Evolutionary conservation across 2,888 invertebrate species (phyloP).

Genomic region (Apodemia hepburni): DNA sequence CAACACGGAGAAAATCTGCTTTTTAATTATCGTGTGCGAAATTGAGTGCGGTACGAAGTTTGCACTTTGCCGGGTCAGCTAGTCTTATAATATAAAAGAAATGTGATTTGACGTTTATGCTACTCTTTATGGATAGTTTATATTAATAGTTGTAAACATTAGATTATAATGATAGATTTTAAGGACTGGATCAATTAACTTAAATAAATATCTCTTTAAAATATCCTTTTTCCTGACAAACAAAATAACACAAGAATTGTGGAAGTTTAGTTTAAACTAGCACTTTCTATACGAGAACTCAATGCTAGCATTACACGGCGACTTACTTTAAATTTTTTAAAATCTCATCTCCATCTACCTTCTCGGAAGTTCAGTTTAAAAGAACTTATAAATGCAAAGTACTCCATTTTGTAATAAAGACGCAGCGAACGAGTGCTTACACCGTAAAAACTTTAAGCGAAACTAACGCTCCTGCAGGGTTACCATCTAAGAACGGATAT

Average conservation of each 20-base stretch:
- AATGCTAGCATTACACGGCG: slow-evolving; percentile 14
- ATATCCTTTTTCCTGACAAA: not conserved
- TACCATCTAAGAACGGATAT: slow-evolving; percentile 9
- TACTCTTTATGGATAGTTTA: too few species aligned
- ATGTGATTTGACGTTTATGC: too few species aligned
- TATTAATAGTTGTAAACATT: too few species aligned
- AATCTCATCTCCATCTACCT: slow-evolving; percentile 35
- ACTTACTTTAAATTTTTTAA: slow-evolving; percentile 29
- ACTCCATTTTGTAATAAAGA: slow-evolving; percentile 49
- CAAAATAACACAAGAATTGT: not conserved
- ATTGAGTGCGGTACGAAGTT: too few species aligned
- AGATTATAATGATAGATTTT: too few species aligned
- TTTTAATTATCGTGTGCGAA: too few species aligned
- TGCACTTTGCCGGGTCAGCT: too few species aligned
- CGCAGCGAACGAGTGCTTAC: slow-evolving; percentile 45
- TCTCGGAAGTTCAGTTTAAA: slow-evolving; percentile 35
- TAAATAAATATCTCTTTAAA: not conserved
- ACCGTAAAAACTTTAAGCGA: slow-evolving; percentile 61
- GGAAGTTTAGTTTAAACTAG: slow-evolving; percentile 14
- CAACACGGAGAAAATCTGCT: too few species aligned
- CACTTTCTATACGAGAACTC: slow-evolving; percentile 14
- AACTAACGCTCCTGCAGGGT: slow-evolving; percentile 40
- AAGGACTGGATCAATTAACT: too few species aligned
- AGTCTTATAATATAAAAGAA: too few species aligned
- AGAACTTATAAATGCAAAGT: slow-evolving; percentile 45